Conservation (phyloP, 2,797 vertebrate species). For the Botia almorhae region DNA sequence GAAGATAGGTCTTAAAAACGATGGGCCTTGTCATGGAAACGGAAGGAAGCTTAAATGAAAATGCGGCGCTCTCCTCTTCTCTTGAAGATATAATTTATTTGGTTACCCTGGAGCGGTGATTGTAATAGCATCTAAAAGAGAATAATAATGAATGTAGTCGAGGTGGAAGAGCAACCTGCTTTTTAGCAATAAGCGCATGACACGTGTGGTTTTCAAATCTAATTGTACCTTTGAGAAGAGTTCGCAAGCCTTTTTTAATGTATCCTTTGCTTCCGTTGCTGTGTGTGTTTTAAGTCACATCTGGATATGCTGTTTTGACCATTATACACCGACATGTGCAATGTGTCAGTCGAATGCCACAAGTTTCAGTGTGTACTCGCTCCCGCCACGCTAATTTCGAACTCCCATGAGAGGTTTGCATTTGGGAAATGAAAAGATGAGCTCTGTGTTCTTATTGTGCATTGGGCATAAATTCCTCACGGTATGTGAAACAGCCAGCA, state of each 20-base stretch:
- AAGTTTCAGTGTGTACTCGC: conserved; percentile 4
- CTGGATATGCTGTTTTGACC: conserved; percentile 40
- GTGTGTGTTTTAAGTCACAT: conserved; percentile 37
- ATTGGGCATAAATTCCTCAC: conserved; percentile 32
- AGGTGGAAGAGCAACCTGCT: not conserved
- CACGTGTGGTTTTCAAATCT: not conserved
- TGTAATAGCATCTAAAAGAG: conserved; percentile 17
- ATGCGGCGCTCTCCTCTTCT: conserved; percentile 52
- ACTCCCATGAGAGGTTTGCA: conserved; percentile 36
- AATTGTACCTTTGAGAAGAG: conserved; percentile 7
- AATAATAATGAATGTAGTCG: conserved; percentile 22
- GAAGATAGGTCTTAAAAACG: conserved; percentile 62
- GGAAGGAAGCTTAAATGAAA: conserved; percentile 68
- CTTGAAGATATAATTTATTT: conserved; percentile 50
- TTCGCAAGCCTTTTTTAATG: conserved; percentile 32
- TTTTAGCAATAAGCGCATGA: conserved; percentile 10
- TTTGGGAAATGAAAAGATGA: conserved; percentile 44
- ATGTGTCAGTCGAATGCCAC: conserved; percentile 28
- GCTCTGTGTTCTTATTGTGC: conserved; percentile 35
- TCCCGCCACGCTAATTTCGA: conserved; percentile 34
- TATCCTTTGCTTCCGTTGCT: conserved; percentile 19
- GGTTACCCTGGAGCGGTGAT: conserved; percentile 14
- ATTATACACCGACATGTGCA: conserved; percentile 41
- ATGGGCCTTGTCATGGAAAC: conserved; percentile 62
- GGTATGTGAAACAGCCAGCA: conserved; percentile 35